phyloP scores from a whole-genome alignment of 2,888 invertebrate species.

The Melanostoma scalare region DNA sequence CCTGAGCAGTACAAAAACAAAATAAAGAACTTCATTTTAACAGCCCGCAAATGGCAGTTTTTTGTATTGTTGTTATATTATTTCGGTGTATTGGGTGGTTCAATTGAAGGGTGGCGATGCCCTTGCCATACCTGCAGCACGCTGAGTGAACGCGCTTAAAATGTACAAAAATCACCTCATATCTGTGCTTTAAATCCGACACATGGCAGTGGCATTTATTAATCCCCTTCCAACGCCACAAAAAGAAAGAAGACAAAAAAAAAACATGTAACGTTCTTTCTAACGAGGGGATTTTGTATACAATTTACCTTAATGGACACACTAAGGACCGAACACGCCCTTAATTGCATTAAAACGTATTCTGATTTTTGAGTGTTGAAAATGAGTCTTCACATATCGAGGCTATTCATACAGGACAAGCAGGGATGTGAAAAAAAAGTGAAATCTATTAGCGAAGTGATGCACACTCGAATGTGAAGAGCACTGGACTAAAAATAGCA shows the following conservation, averaged over 20 bases:
- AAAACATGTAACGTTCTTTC: neutral
- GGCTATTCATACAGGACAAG: neutral
- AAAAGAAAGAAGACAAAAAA: slow-evolving; percentile 15
- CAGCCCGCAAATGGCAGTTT: slow-evolving; percentile 47
- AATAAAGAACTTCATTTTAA: slow-evolving; percentile 58
- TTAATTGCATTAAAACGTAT: slow-evolving; percentile 60
- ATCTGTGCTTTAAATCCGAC: slow-evolving; percentile 63
- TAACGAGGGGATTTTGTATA: slow-evolving; percentile 56
- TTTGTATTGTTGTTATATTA: slow-evolving; percentile 20
- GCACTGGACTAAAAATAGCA: slow-evolving; percentile 56
- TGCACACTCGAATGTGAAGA: slow-evolving; percentile 48
- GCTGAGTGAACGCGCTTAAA: slow-evolving; percentile 43
- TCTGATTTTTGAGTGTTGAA: slow-evolving; percentile 49
- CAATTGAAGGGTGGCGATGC: slow-evolving; percentile 20
- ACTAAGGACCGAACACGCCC: slow-evolving; percentile 57
- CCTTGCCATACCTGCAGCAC: slow-evolving; percentile 28
- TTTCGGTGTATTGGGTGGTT: slow-evolving; percentile 3
- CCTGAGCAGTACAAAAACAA: slow-evolving; percentile 14
- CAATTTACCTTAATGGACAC: slow-evolving; percentile 60
- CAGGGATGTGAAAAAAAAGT: slow-evolving; percentile 16
- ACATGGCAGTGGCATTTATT: slow-evolving; percentile 54
- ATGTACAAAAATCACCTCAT: slow-evolving; percentile 54
- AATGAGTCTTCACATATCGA: slow-evolving; percentile 16
- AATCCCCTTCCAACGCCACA: slow-evolving; percentile 18
- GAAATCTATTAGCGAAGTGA: slow-evolving; percentile 55